Conservation (phyloP, 1,140 invertebrate species). For the Orchesella cincta region DNA sequence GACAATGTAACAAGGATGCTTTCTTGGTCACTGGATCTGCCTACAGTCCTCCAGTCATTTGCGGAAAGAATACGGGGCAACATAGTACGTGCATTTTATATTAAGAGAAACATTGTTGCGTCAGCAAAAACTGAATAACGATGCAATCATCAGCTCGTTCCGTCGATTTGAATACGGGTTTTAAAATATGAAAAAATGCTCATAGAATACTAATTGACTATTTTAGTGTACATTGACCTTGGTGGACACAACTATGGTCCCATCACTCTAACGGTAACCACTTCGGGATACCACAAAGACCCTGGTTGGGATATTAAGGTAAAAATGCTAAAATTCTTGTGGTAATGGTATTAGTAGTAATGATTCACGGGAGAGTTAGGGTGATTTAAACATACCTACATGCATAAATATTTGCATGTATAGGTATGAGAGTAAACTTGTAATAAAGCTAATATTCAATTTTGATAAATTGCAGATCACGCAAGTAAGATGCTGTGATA, state of each 20-base stretch:
- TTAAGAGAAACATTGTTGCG: too few species aligned
- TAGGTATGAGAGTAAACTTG: too few species aligned
- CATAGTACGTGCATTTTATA: conserved; percentile 54
- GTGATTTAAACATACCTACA: too few species aligned
- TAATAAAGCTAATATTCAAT: background rate
- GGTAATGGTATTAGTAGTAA: too few species aligned
- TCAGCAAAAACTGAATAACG: too few species aligned
- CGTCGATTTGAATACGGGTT: background rate
- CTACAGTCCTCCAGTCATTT: conserved; percentile 55
- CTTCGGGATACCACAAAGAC: conserved; percentile 53
- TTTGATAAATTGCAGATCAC: conserved; percentile 45
- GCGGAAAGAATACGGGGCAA: conserved; percentile 56
- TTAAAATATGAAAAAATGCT: background rate
- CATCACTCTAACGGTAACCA: conserved; percentile 53
- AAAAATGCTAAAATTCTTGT: background rate
- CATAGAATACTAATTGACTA: conserved; percentile 30
- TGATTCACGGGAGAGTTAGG: too few species aligned
- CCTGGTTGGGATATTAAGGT: conserved; percentile 54
- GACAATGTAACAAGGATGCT: conserved; percentile 55
- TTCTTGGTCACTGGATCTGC: conserved; percentile 55
- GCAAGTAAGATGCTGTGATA: conserved; percentile 51
- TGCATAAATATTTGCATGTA: too few species aligned
- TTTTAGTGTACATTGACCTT: conserved; percentile 55
- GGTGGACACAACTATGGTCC: conserved; percentile 53
- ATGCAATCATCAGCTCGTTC: background rate